Evolutionary conservation across 1,140 invertebrate species (phyloP).

Genomic region (Orussus abietinus): DNA sequence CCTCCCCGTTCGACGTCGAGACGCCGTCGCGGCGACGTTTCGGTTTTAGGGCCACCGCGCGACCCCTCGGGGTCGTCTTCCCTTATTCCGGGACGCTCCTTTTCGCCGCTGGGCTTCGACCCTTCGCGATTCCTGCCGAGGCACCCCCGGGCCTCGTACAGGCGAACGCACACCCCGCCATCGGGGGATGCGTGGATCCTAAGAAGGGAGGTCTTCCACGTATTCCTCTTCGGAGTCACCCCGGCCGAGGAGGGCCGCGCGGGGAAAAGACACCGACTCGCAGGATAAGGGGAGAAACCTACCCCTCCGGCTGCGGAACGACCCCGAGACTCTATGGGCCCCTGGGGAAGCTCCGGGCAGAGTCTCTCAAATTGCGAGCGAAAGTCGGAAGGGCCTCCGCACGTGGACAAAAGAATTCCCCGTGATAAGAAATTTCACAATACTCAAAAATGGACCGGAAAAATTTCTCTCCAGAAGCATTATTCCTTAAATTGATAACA

Average conservation of each 20-base stretch:
- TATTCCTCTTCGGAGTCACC: no score
- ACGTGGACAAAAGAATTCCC: not conserved
- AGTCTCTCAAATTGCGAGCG: conserved; percentile 34
- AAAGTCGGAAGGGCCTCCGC: conserved; percentile 11
- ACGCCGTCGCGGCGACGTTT: no score
- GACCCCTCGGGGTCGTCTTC: not conserved
- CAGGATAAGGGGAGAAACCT: conserved; percentile 10
- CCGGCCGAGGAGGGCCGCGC: conserved; percentile 17
- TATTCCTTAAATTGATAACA: no score
- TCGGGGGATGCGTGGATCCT: no score
- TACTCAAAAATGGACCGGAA: no score
- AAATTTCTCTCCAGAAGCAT: no score
- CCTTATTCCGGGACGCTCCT: not conserved
- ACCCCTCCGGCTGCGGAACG: conserved; percentile 6
- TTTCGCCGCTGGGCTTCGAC: not conserved
- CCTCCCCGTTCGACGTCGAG: no score
- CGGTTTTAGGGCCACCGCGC: no score
- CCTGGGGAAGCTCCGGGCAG: conserved; percentile 30
- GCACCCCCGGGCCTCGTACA: not conserved
- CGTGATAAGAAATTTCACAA: no score
- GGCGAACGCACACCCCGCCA: no score
- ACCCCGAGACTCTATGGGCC: conserved; percentile 27
- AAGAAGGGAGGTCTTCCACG: no score
- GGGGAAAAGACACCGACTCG: conserved; percentile 23
- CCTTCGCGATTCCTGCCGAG: no score